phyloP scores from a whole-genome alignment of 1,140 invertebrate species.

The Drosophila busckii region DNA sequence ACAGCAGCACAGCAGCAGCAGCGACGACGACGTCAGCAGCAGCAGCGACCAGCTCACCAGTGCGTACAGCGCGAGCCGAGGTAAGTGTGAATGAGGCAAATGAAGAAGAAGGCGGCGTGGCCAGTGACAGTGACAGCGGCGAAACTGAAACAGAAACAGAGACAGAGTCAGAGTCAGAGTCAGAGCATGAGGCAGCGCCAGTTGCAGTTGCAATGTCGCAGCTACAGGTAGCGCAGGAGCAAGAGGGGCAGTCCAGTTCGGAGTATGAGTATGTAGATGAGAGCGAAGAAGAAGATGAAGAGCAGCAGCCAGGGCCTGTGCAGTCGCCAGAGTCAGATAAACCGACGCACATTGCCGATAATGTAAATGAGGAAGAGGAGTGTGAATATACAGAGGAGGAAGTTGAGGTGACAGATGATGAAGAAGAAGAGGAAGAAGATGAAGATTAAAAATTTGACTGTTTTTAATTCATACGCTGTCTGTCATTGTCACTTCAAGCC shows the following conservation, averaged over 20 bases:
- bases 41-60: conserved; percentile 61
- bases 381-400: conserved; percentile 57
- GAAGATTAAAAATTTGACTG: conserved; percentile 3
- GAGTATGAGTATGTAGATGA: conserved; percentile 46
- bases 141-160: conserved; percentile 33
- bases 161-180: conserved; percentile 9
- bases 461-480: background rate
- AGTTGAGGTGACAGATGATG: conserved; percentile 38
- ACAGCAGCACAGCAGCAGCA: conserved; percentile 68
- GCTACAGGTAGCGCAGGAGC: conserved; percentile 5
- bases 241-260: conserved; percentile 39
- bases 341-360: conserved; percentile 1
- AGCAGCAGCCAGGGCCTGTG: background rate
- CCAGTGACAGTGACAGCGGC: conserved; percentile 43
- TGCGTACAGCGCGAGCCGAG: conserved; percentile 83
- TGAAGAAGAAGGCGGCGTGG: conserved; percentile 61
- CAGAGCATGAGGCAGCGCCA: background rate
- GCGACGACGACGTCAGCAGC: conserved; percentile 54
- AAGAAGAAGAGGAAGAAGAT: conserved; percentile 23
- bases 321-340: conserved; percentile 7
- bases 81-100: conserved; percentile 82
- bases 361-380: conserved; percentile 23
- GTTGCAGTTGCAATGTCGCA: background rate
- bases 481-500: conserved; percentile 1
- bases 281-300: conserved; percentile 17